These are phyloP conservation scores for Castor canadensis DNA, from an alignment of 2,113 vertebrate genomes.

Conservation along the genomic window DNA sequence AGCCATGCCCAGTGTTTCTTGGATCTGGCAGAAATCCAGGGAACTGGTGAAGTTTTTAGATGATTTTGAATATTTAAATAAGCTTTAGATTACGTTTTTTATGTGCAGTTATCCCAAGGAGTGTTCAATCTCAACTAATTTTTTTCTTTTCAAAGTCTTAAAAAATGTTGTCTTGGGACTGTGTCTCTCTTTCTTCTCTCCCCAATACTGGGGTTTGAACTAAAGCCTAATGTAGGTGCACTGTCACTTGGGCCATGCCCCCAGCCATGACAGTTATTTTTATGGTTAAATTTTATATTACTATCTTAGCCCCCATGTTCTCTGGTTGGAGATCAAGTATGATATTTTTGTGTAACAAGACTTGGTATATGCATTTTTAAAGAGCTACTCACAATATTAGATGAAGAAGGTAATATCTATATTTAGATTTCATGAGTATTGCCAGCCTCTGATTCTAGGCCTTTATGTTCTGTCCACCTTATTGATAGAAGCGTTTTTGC, in stretches of 20 bases:
- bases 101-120: not conserved
- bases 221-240: too few relatives aligned
- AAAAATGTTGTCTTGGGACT: too few relatives aligned
- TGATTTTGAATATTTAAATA: not conserved
- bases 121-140: not conserved
- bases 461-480: not conserved
- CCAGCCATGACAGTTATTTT: conserved; percentile 33
- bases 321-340: not conserved
- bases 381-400: not conserved
- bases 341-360: not conserved
- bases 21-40: not conserved
- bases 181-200: not conserved
- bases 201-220: not conserved
- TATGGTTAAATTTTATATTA: not conserved
- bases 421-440: not conserved
- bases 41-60: not conserved
- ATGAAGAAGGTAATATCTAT: not conserved
- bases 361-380: not conserved
- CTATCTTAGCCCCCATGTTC: not conserved
- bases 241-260: too few relatives aligned
- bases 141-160: too few relatives aligned
- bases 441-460: not conserved
- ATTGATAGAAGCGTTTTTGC: not conserved
- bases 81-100: not conserved
- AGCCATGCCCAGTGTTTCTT: not conserved